A percentile compares a stretch with the other conserved stretches of the same genome.
Conservation (phyloP, 2,113 vertebrate genomes). For the Protobothrops mucrosquamatus region DNA sequence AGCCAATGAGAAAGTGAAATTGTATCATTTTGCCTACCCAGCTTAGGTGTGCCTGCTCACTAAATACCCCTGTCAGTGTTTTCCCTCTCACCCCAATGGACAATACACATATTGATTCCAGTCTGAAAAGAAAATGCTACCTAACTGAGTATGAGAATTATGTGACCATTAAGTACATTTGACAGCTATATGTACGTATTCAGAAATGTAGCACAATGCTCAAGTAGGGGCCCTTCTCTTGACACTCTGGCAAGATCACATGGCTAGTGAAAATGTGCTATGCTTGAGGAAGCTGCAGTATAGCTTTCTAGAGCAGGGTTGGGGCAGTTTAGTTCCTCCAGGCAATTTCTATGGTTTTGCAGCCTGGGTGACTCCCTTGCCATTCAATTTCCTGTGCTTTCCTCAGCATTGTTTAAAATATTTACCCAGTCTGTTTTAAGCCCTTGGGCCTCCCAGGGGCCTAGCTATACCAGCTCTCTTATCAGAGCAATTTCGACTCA, state of each 20-base stretch:
- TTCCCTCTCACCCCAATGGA: neutral
- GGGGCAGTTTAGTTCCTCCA: neutral
- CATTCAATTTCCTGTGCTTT: slow-evolving; percentile 16
- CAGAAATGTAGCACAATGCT: neutral
- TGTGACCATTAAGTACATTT: neutral
- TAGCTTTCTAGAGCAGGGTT: neutral
- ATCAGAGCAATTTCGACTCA: slow-evolving; percentile 8
- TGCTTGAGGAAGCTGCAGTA: neutral
- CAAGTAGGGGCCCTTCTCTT: neutral
- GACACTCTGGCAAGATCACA: neutral
- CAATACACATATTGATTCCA: neutral
- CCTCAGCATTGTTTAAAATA: slow-evolving; percentile 13
- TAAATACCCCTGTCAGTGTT: neutral
- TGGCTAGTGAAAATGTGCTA: neutral
- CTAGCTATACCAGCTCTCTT: slow-evolving; percentile 6
- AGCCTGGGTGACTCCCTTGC: neutral
- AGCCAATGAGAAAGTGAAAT: neutral
- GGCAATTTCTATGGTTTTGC: neutral
- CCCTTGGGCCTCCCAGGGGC: slow-evolving; percentile 4
- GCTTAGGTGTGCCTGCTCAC: neutral
- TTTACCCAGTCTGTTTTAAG: neutral
- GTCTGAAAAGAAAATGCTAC: neutral
- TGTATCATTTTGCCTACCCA: neutral
- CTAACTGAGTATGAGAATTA: neutral
- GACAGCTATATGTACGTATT: too few relatives aligned